phyloP scores from a whole-genome alignment of 2,888 invertebrate genomes.

The Ditula angustiorana region DNA sequence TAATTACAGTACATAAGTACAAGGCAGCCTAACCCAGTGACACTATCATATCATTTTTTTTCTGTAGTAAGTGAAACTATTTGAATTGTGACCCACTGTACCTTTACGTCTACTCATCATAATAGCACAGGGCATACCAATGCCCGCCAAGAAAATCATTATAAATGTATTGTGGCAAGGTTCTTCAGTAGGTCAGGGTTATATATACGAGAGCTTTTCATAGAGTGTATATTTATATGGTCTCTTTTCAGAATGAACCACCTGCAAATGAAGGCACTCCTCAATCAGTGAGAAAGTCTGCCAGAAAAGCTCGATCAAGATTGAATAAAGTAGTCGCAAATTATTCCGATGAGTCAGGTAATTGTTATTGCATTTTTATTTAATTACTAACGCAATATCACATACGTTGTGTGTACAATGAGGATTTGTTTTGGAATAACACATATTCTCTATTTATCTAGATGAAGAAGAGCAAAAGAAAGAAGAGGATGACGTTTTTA shows the following conservation, averaged over 20 bases:
- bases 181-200: too few relatives aligned
- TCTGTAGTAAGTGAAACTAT: too few relatives aligned
- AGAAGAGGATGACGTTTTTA: conserved; percentile 73
- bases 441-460: conserved; percentile 47
- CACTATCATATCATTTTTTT: too few relatives aligned
- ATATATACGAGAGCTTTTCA: too few relatives aligned
- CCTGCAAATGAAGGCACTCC: conserved; percentile 63
- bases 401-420: too few relatives aligned
- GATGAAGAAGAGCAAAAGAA: conserved; percentile 74
- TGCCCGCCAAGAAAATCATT: too few relatives aligned
- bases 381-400: not conserved
- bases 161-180: too few relatives aligned
- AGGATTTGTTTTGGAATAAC: not conserved
- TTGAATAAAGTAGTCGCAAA: conserved; percentile 54
- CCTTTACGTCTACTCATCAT: too few relatives aligned
- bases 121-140: too few relatives aligned
- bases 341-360: conserved; percentile 77
- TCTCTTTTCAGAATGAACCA: conserved; percentile 68
- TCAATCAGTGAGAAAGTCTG: conserved; percentile 70
- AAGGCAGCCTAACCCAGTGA: too few relatives aligned
- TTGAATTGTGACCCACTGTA: too few relatives aligned
- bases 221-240: not conserved
- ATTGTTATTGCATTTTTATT: not conserved
- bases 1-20: too few relatives aligned
- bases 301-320: conserved; percentile 61